phyloP scores from a whole-genome alignment of 2,797 vertebrate genomes.

The Darevskia nairensis region DNA sequence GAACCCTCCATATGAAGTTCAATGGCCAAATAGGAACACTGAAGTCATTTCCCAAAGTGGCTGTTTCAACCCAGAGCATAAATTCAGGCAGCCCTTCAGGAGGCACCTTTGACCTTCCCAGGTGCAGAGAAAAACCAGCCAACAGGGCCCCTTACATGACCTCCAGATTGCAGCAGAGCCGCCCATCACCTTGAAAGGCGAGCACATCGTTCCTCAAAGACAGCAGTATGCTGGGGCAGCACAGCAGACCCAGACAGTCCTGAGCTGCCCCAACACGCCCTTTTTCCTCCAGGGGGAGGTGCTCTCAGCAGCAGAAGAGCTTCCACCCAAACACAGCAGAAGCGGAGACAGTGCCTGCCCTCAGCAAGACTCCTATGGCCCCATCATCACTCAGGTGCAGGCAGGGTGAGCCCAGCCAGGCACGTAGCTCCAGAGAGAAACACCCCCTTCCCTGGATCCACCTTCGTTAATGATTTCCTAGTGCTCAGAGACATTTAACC shows the following conservation, averaged over 20 bases:
- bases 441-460: neutral
- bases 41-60: neutral
- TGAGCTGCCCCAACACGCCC: constrained; percentile 18
- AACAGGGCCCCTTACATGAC: neutral
- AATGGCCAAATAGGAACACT: neutral
- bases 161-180: neutral
- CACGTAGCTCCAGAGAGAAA: neutral
- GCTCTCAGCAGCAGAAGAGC: constrained; percentile 13
- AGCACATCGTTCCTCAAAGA: constrained; percentile 30
- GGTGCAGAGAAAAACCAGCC: neutral
- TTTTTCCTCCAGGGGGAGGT: neutral
- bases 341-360: neutral
- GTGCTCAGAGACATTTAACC: constrained; percentile 41
- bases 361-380: too few relatives aligned
- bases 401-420: neutral
- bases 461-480: neutral
- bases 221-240: constrained; percentile 59
- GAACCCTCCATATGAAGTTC: neutral
- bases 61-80: neutral
- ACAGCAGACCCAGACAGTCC: constrained; percentile 36
- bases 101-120: neutral
- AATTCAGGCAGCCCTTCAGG: neutral
- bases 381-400: too few relatives aligned
- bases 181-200: too few relatives aligned
- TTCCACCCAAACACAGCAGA: constrained; percentile 55